A percentile compares a stretch with the other conserved stretches of the same genome.
phyloP scores from a whole-genome alignment of 1,140 invertebrate species.

The fruit fly (Drosophila melanogaster) region DNA sequence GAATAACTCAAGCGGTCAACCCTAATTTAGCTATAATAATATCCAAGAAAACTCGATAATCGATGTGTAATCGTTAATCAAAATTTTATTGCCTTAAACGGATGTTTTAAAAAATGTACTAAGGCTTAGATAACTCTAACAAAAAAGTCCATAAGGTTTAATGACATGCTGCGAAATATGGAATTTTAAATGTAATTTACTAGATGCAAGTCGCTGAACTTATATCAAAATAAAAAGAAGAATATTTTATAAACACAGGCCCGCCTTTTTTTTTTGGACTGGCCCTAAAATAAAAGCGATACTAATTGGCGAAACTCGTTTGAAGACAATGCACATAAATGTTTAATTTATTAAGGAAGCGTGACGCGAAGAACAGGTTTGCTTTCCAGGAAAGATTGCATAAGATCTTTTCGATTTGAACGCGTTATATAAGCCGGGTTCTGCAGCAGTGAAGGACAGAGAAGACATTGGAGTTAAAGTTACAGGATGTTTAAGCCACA shows the following conservation, averaged over 20 bases:
- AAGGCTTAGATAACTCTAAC: conserved; percentile 51
- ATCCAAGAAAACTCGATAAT: conserved; percentile 12
- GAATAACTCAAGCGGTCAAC: conserved; percentile 67
- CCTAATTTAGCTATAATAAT: conserved; percentile 32
- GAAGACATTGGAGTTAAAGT: conserved; percentile 45
- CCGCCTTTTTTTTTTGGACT: conserved; percentile 9
- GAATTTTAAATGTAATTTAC: conserved; percentile 69
- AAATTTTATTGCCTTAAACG: conserved; percentile 70
- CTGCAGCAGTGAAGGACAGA: conserved; percentile 44
- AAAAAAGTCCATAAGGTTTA: conserved; percentile 61
- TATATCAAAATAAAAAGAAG: conserved; percentile 62
- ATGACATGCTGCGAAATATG: conserved; percentile 36
- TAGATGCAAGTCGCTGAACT: conserved; percentile 56
- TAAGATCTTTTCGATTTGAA: conserved; percentile 6
- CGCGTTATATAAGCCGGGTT: conserved; percentile 53
- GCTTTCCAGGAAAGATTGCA: conserved; percentile 40
- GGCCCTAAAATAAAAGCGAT: conserved; percentile 23
- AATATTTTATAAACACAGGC: conserved; percentile 63
- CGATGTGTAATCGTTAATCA: conserved; percentile 51
- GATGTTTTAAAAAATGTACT: conserved; percentile 43
- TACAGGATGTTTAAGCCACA: conserved; percentile 56
- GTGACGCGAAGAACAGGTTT: conserved; percentile 53
- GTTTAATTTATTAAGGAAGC: conserved; percentile 62
- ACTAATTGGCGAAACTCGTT: conserved; percentile 50
- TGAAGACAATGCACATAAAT: conserved; percentile 50